Conservation (phyloP, 2,113 vertebrate genomes). For the Chaenocephalus aceratus region DNA sequence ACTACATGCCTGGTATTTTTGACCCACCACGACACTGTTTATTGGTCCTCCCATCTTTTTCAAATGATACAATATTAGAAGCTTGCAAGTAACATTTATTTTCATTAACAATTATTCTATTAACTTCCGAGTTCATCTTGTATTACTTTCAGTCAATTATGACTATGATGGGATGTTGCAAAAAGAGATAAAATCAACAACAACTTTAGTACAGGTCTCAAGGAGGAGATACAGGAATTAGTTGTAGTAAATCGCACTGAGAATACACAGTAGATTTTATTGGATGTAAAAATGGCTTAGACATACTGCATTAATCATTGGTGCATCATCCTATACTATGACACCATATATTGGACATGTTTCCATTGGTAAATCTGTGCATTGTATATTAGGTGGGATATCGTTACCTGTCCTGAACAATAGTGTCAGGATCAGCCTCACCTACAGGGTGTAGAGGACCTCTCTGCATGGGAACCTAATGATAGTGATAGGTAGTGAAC, state of each 20-base stretch:
- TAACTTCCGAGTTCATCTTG: background rate
- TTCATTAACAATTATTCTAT: background rate
- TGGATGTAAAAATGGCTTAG: background rate
- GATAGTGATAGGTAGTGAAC: conserved; percentile 11
- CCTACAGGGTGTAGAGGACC: conserved; percentile 13
- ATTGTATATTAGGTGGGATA: background rate
- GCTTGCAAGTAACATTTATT: background rate
- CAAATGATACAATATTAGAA: background rate
- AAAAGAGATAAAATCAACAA: background rate
- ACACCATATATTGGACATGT: too few relatives aligned
- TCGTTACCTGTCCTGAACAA: background rate
- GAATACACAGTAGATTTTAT: too few relatives aligned
- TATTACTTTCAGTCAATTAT: background rate
- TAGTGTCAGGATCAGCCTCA: conserved; percentile 1
- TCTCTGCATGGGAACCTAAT: conserved; percentile 16
- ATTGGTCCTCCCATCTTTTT: background rate
- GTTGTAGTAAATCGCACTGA: too few relatives aligned
- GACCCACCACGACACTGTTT: background rate
- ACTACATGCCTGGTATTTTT: background rate
- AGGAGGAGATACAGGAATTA: too few relatives aligned
- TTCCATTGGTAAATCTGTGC: too few relatives aligned
- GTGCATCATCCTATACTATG: too few relatives aligned
- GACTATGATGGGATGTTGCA: too few relatives aligned
- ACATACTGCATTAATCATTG: background rate
- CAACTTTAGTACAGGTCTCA: too few relatives aligned